Evolutionary conservation across 2,797 vertebrate species (phyloP).

Genomic region (Sebastes itinus): DNA sequence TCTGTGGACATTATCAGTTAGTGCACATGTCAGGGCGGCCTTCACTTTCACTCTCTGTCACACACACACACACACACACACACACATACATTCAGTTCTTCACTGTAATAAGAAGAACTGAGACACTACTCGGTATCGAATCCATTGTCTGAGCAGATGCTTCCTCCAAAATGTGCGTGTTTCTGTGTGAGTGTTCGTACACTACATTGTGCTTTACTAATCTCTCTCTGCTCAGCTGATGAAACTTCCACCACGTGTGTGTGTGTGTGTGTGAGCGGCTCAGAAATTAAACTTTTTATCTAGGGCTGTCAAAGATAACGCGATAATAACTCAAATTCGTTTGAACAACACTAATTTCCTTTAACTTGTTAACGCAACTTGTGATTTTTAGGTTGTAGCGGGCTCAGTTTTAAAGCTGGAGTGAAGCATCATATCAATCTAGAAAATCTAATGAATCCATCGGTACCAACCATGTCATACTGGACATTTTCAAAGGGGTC

Average conservation of each 20-base stretch:
- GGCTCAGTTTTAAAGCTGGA: too few relatives aligned
- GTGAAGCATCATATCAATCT: too few relatives aligned
- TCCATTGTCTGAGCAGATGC: constrained; percentile 40
- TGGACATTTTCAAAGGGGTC: too few relatives aligned
- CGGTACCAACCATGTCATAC: too few relatives aligned
- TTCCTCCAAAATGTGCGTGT: constrained; percentile 33
- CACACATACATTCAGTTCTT: neutral
- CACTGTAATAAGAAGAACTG: constrained; percentile 35
- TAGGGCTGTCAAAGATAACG: too few relatives aligned
- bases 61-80: neutral
- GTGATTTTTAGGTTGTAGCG: too few relatives aligned
- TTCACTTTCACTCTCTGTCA: neutral
- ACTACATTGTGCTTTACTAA: neutral
- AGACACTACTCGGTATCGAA: constrained; percentile 26
- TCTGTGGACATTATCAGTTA: constrained; percentile 52
- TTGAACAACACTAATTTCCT: too few relatives aligned
- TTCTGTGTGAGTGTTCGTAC: neutral
- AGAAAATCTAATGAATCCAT: too few relatives aligned
- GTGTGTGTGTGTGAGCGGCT: neutral
- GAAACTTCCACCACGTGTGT: neutral
- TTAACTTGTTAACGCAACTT: too few relatives aligned
- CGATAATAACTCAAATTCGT: too few relatives aligned
- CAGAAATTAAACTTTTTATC: neutral
- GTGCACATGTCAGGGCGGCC: constrained; percentile 32
- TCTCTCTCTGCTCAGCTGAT: neutral